Conservation (phyloP, 2,797 vertebrate species). For the Bryconaethiops microstoma region DNA sequence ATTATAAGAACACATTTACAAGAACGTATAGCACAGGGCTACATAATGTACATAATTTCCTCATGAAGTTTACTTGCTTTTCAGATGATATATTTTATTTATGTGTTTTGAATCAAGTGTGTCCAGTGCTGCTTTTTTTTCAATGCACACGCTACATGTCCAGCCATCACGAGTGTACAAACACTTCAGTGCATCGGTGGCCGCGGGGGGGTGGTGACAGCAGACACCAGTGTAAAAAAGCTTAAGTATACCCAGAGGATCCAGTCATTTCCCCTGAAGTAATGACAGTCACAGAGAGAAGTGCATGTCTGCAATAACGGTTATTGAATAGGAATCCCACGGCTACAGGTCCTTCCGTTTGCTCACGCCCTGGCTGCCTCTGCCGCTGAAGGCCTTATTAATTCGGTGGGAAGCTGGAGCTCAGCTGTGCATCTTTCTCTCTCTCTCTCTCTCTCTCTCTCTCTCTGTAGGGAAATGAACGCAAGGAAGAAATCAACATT, state of each 20-base stretch:
- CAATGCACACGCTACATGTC: neutral
- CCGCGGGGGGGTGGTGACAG: conserved; percentile 25
- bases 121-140: neutral
- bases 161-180: conserved; percentile 29
- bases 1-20: too few relatives aligned
- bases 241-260: conserved; percentile 47
- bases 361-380: conserved; percentile 39
- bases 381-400: conserved; percentile 56
- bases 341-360: conserved; percentile 47
- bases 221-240: conserved; percentile 42
- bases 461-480: conserved; percentile 11
- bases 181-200: conserved; percentile 10
- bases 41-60: neutral
- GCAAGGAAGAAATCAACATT: conserved; percentile 28
- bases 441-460: conserved; percentile 19
- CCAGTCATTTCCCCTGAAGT: conserved; percentile 48
- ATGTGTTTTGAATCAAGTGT: neutral
- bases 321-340: conserved; percentile 61
- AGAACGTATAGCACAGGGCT: too few relatives aligned
- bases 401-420: conserved; percentile 52
- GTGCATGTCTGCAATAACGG: conserved; percentile 53
- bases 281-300: conserved; percentile 44
- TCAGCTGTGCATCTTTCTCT: conserved; percentile 48
- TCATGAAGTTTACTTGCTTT: neutral
- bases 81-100: neutral